Percentiles rank a stretch among this genome's conserved stretches.
phyloP scores from a whole-genome alignment of 2,113 vertebrate genomes.

The Rissa tridactyla region DNA sequence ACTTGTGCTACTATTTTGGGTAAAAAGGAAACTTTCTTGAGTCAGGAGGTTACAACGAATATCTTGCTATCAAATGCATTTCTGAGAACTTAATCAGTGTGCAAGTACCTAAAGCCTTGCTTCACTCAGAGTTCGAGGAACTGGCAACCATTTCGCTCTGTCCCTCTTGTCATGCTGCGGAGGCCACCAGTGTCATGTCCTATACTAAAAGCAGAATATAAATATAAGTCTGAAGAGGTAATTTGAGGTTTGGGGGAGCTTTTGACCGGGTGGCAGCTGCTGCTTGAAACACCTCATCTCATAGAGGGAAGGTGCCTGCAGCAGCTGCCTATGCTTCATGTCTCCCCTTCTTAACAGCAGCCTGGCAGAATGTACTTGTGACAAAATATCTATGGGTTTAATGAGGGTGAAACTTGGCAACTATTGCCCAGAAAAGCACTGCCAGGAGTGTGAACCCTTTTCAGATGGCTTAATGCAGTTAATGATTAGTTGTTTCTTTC shows the following conservation, averaged over 20 bases:
- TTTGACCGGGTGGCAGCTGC: slow-evolving; percentile 53
- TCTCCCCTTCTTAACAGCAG: slow-evolving; percentile 20
- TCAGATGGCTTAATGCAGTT: slow-evolving; percentile 35
- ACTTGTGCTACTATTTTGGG: not conserved
- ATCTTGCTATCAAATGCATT: not conserved
- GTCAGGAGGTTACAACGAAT: not conserved
- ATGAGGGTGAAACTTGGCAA: slow-evolving; percentile 68
- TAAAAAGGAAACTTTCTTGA: not conserved
- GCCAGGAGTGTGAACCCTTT: slow-evolving; percentile 21
- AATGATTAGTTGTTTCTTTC: slow-evolving; percentile 43
- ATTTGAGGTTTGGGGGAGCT: slow-evolving; percentile 11
- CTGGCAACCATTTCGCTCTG: not conserved
- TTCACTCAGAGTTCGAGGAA: not conserved
- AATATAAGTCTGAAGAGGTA: slow-evolving; percentile 31
- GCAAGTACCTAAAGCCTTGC: not conserved
- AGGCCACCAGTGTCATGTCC: not conserved
- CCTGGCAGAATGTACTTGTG: slow-evolving; percentile 55
- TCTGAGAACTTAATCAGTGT: not conserved
- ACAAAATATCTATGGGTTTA: slow-evolving; percentile 54
- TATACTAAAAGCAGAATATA: not conserved
- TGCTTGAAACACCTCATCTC: slow-evolving; percentile 17
- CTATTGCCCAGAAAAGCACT: not conserved
- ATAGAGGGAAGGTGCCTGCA: slow-evolving; percentile 28
- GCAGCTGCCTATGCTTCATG: slow-evolving; percentile 48
- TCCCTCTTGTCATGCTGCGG: not conserved